A percentile compares a stretch with the other conserved stretches of the same genome.
Evolutionary conservation across 23 tunicate species (phyloP).

Genomic region (Oikopleura vanhoeffeni): DNA sequence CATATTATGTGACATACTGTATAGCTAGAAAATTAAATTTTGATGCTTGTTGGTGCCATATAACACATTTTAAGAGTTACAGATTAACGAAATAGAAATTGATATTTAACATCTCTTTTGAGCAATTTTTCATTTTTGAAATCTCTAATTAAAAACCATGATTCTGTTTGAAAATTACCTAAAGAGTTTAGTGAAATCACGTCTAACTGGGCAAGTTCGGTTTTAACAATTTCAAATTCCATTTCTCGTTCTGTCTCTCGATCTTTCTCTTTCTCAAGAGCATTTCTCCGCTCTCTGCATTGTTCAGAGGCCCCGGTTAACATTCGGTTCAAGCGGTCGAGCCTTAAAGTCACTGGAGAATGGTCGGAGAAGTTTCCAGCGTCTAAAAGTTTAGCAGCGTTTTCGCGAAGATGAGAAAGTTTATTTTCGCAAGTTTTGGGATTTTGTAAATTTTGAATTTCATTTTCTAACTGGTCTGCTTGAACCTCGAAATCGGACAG

Average conservation of each 20-base stretch:
- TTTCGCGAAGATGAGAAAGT: neutral
- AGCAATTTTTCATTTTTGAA: too few species aligned
- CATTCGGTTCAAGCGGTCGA: neutral
- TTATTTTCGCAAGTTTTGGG: neutral
- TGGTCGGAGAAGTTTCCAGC: neutral
- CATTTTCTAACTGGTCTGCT: conserved; percentile 8
- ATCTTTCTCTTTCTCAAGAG: neutral
- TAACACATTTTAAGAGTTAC: too few species aligned
- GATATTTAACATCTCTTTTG: too few species aligned
- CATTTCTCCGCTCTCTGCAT: neutral
- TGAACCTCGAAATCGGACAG: neutral
- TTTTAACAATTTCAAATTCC: neutral
- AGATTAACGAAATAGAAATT: too few species aligned
- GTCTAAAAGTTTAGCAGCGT: neutral
- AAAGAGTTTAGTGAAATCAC: neutral
- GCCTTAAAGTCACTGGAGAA: neutral
- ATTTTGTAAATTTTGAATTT: conserved; percentile 10
- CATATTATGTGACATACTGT: too few species aligned
- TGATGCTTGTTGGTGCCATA: too few species aligned
- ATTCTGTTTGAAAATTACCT: too few species aligned
- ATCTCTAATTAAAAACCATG: too few species aligned
- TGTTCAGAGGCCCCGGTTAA: neutral
- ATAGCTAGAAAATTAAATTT: too few species aligned
- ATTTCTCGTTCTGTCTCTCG: neutral
- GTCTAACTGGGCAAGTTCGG: neutral